These are phyloP conservation scores for Drosophila anceps DNA, from an alignment of 2,888 invertebrate genomes.

Conservation along the genomic window DNA sequence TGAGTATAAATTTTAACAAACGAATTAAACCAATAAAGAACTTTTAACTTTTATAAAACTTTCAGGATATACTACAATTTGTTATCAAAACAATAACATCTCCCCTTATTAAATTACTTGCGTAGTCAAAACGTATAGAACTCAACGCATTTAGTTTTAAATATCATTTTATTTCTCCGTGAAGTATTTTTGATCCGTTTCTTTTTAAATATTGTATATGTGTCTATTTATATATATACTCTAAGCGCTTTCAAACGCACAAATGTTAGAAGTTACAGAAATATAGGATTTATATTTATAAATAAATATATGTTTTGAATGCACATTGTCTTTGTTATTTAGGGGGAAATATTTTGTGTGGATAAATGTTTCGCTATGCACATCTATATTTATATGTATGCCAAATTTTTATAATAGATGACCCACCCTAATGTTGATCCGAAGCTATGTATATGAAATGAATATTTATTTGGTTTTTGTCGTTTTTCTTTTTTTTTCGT, in stretches of 20 bases:
- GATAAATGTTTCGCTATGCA: constrained; percentile 37
- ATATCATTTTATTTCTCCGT: constrained; percentile 73
- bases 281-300: constrained; percentile 66
- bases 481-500: constrained; percentile 32
- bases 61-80: not conserved
- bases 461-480: constrained; percentile 70
- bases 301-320: constrained; percentile 52
- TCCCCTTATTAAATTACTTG: too few relatives aligned
- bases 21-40: not conserved
- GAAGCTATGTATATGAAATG: constrained; percentile 57
- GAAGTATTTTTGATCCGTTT: constrained; percentile 78
- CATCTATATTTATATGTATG: constrained; percentile 44
- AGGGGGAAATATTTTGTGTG: constrained; percentile 40
- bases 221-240: constrained; percentile 42
- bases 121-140: constrained; percentile 8
- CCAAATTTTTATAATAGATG: constrained; percentile 41
- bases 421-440: constrained; percentile 54
- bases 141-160: constrained; percentile 50
- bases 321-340: constrained; percentile 51
- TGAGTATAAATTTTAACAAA: too few relatives aligned
- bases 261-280: constrained; percentile 74
- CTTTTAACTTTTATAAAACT: not conserved
- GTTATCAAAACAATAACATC: not conserved
- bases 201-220: constrained; percentile 53
- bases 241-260: constrained; percentile 71